These are phyloP conservation scores for Pseudomyrmex sp. DNA, from an alignment of 1,140 invertebrate genomes.

Conservation along the genomic window DNA sequence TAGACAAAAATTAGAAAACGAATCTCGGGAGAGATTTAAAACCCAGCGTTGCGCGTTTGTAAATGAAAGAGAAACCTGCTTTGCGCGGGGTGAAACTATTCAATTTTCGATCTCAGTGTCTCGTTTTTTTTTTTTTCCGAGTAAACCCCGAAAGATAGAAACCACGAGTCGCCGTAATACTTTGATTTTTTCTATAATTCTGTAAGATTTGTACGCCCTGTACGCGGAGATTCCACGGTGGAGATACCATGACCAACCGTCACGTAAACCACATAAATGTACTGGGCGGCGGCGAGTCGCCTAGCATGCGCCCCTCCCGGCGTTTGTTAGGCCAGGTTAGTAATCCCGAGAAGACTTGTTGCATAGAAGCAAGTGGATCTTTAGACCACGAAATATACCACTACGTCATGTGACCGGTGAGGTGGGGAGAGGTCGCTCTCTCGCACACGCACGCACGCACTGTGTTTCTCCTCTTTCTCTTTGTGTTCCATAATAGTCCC, in stretches of 20 bases:
- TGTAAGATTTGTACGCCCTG: not conserved
- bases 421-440: not conserved
- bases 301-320: not conserved
- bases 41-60: not conserved
- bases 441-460: not conserved
- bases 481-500: conserved; percentile 26
- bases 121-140: not conserved
- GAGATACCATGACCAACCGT: conserved; percentile 19
- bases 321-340: conserved; percentile 56
- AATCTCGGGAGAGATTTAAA: not conserved
- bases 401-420: not conserved
- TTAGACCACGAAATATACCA: conserved; percentile 34
- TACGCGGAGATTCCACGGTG: conserved; percentile 16
- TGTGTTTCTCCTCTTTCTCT: conserved; percentile 34
- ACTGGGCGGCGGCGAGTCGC: not conserved
- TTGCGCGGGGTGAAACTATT: not conserved
- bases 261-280: conserved; percentile 46
- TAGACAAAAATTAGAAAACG: not conserved
- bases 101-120: not conserved
- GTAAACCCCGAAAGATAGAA: not conserved
- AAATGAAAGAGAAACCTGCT: not conserved
- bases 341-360: conserved; percentile 49
- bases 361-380: not conserved
- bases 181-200: not conserved
- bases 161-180: not conserved